These are phyloP conservation scores for Drosophila neocordata DNA, from an alignment of 1,140 invertebrate genomes.

Conservation along the genomic window DNA sequence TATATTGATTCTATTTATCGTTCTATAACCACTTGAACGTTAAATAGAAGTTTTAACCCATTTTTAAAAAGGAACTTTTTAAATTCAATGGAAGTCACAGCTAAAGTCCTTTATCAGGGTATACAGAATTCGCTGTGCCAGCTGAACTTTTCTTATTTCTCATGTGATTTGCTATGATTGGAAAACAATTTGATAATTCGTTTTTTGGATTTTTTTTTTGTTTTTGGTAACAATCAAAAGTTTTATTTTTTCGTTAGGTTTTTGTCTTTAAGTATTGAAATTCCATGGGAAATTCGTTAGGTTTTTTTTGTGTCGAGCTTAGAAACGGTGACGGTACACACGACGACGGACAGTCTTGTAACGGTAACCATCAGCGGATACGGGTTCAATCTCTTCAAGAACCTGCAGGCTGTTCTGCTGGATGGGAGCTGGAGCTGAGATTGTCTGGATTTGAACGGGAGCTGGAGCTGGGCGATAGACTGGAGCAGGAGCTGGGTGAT, in stretches of 20 bases:
- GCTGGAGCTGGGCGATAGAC: constrained; percentile 34
- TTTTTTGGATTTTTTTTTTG: constrained; percentile 33
- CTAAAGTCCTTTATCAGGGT: neutral
- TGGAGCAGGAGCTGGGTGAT: constrained; percentile 24
- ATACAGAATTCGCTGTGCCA: neutral
- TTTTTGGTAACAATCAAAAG: constrained; percentile 51
- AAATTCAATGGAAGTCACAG: too few species aligned
- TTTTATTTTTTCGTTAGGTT: constrained; percentile 42
- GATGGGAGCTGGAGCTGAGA: constrained; percentile 24
- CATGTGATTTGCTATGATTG: constrained; percentile 62
- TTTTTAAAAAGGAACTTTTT: too few species aligned
- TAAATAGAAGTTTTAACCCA: too few species aligned
- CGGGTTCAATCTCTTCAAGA: constrained; percentile 65
- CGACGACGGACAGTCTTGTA: constrained; percentile 74
- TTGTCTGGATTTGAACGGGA: too few species aligned
- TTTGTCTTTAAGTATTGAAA: constrained; percentile 25
- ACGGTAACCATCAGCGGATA: constrained; percentile 67
- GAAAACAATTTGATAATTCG: constrained; percentile 62
- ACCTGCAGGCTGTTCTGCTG: constrained; percentile 40
- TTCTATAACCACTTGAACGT: too few species aligned
- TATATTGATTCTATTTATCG: neutral
- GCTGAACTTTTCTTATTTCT: neutral
- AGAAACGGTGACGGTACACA: constrained; percentile 67
- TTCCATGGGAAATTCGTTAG: constrained; percentile 60
- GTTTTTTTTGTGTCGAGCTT: constrained; percentile 23